Conservation (phyloP, 2,888 invertebrate species). For the Melanchra persicariae region DNA sequence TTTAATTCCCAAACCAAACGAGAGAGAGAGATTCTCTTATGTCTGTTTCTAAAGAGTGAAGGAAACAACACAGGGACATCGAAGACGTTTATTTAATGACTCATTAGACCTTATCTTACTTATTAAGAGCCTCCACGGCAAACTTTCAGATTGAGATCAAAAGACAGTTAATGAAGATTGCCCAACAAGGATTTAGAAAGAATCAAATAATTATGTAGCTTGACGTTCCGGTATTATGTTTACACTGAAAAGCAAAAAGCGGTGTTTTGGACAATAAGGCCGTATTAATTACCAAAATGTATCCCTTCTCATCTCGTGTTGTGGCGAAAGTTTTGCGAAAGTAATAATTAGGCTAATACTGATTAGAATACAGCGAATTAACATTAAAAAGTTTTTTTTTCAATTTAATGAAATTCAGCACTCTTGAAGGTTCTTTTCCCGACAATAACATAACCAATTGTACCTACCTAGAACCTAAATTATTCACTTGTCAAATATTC, state of each 20-base stretch:
- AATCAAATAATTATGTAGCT: background rate
- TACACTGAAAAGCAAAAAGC: background rate
- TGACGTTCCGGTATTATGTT: background rate
- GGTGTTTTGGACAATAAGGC: background rate
- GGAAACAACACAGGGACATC: constrained; percentile 31
- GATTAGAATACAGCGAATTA: too few species aligned
- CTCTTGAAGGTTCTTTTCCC: too few species aligned
- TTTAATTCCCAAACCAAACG: constrained; percentile 29
- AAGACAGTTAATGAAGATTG: constrained; percentile 34
- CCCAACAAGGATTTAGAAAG: constrained; percentile 15
- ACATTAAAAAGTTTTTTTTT: too few species aligned
- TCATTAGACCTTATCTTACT: constrained; percentile 47
- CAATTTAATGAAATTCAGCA: too few species aligned
- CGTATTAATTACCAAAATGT: background rate
- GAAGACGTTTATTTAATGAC: constrained; percentile 35
- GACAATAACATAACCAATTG: too few species aligned
- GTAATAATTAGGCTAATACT: too few species aligned
- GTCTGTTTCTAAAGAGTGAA: constrained; percentile 1
- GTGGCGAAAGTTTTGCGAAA: too few species aligned
- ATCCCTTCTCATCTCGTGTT: background rate
- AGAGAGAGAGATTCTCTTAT: constrained; percentile 7
- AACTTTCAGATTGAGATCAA: constrained; percentile 42
- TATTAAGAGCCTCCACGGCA: constrained; percentile 32
- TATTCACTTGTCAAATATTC: too few species aligned
- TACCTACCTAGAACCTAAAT: too few species aligned